Evolutionary conservation across 2,113 vertebrate genomes (phyloP), one percentile per base, ranked within the genome.

Genomic region (Myxocyprinus asiaticus): DNA sequence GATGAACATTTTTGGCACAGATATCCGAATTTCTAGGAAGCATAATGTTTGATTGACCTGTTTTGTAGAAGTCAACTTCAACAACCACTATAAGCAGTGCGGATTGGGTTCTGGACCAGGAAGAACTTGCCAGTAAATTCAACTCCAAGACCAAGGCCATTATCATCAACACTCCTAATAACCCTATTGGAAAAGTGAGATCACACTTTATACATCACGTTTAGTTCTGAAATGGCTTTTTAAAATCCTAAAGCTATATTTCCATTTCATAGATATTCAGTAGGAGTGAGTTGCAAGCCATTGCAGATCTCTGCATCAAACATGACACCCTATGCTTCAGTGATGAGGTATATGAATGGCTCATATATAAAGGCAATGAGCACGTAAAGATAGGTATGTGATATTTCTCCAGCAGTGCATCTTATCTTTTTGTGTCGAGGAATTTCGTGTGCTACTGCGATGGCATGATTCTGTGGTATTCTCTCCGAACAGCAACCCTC

Each of bases 321-420:
- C 89, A 99, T 6, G 96, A 98, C 86, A 90, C 91, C 0, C 90
- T 99, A 76, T 99, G 97, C 91, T 94, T 99, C 92, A 99, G 97
- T 0, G 98, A 99, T 62, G 97, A 99, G 80, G 98, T 99, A 12
- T 99, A 99, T 58, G 97, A 99, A 86, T 99, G 97, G 98, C 88
- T 99, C 70, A 78, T 96, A 55, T 99, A 98, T 86, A 93, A 82
- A 78, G 96, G 96, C 82, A 92, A 94, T 48, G 92, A 95, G 10
- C 98, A 99, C 75, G 77, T 95, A 51, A 99, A 96, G 91, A 99
- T 99, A 88, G 96, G 97, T 99, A 93, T 4, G 76, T 11, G 47
- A 74, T 50, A 4, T 50, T 42, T 42, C 15, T 74, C 44, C 17
- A 42, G 4, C 4, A 5, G n/a, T 33, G 63, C 8, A 48, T 47